Evolutionary conservation across 2,888 invertebrate genomes (phyloP).

Genomic region (Drosophila percnosoma): DNA sequence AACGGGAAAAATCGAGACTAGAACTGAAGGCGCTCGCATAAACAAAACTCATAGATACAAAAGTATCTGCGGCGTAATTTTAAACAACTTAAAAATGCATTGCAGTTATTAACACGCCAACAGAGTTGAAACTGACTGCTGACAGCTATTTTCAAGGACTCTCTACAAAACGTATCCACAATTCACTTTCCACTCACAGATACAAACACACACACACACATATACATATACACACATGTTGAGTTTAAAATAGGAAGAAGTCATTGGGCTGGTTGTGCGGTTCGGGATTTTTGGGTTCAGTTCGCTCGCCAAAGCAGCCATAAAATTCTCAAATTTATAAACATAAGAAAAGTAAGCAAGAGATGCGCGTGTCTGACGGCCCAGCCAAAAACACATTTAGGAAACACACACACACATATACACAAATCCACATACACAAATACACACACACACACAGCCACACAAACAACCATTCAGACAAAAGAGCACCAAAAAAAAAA

Average conservation of each 20-base stretch:
- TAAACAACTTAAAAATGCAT: conserved; percentile 53
- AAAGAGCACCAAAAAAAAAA: conserved; percentile 19
- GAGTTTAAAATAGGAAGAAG: conserved; percentile 38
- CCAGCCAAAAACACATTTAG: conserved; percentile 66
- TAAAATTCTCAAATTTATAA: conserved; percentile 73
- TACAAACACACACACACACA: conserved; percentile 7
- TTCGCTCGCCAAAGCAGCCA: conserved; percentile 48
- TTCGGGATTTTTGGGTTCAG: conserved; percentile 40
- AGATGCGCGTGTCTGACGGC: conserved; percentile 57
- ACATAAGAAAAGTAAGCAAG: conserved; percentile 64
- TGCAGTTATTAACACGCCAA: conserved; percentile 69
- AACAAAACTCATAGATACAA: conserved; percentile 63
- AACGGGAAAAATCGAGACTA: conserved; percentile 8
- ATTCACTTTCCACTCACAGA: conserved; percentile 33
- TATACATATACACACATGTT: conserved; percentile 11
- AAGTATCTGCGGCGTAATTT: conserved; percentile 64
- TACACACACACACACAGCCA: conserved; percentile 18
- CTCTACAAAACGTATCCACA: conserved; percentile 5
- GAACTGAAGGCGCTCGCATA: conserved; percentile 27
- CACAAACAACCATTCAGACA: conserved; percentile 34
- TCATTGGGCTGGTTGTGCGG: conserved; percentile 19
- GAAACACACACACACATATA: conserved; percentile 37
- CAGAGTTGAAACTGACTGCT: conserved; percentile 44
- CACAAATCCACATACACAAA: neutral
- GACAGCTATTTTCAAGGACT: conserved; percentile 73